Evolutionary conservation across 2,888 invertebrate species (phyloP), one percentile per base, ranked within the genome.

Genomic region (Biston stratarius): DNA sequence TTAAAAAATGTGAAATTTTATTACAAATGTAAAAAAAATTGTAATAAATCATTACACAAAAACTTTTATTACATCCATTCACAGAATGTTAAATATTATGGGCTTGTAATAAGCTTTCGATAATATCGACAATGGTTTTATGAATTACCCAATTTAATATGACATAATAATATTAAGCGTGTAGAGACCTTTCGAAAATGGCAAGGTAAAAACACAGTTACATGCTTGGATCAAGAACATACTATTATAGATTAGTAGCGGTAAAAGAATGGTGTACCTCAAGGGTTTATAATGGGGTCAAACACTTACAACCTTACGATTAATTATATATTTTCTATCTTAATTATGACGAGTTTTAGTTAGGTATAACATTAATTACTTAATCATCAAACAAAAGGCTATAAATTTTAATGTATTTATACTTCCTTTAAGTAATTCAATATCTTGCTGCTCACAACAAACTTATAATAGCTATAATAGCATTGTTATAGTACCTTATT

Each of bases 161-260:
- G 64, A 72, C 72, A 65, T 61, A 38, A 38, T 38, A 38, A 0
- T n/a, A n/a, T n/a, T 38, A 64, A 69, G 24, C 61, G 15, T 59
- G 52, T 47, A 74, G 36, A 74, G 69, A 74, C 73, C 71, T 74
- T 77, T 74, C 64, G 15, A 59, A 75, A 76, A 78, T 77, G 73
- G 76, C 78, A 77, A 79, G 77, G 77, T 76, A 71, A 77, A 74
- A 71, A 70, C 56, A n/a, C 36, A 64, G 64, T 60, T 66, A 70
- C 65, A 61, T 59, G 65, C 66, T 64, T 61, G 36, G 9, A 67
- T 58, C 45, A 44, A 64, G 69, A 56, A 36, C 49, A 24, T 38
- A 38, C 6, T 49, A 49, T 52, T 33, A 53, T 62, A 61, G 60
- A 62, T 67, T 60, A 47, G 45, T n/a, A 55, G 34, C 10, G 64